phyloP scores from a whole-genome alignment of 64 coral and sea anemone species.

The Montipora capricornis region DNA sequence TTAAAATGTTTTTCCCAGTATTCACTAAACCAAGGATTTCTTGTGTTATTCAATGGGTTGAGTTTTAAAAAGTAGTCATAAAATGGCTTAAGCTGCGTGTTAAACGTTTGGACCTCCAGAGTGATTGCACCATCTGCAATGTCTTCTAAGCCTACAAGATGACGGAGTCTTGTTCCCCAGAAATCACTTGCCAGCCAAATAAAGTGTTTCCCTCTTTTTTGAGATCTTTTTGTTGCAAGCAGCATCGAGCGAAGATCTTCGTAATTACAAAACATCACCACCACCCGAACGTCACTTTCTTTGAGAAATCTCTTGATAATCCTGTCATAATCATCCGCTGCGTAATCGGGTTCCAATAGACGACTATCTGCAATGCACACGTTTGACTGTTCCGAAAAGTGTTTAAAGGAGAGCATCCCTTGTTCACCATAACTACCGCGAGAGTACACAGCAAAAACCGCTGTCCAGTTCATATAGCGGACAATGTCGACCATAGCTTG shows the following conservation, averaged over 20 bases:
- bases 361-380: conserved; percentile 69
- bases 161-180: conserved; percentile 78
- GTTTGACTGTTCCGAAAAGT: conserved; percentile 9
- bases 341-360: conserved; percentile 57
- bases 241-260: conserved; percentile 76
- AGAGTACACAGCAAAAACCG: conserved; percentile 87
- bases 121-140: conserved; percentile 80
- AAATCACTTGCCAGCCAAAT: conserved; percentile 93
- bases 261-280: conserved; percentile 85
- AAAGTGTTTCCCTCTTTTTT: conserved; percentile 14
- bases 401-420: conserved; percentile 71
- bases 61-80: conserved; percentile 76
- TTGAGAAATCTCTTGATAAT: conserved; percentile 49
- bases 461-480: conserved; percentile 80
- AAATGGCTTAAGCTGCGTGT: conserved; percentile 50
- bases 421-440: conserved; percentile 91
- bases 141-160: conserved; percentile 68
- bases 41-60: conserved; percentile 56
- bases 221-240: conserved; percentile 61
- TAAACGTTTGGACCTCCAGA: conserved; percentile 66
- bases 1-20: conserved; percentile 82
- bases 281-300: conserved; percentile 63
- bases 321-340: conserved; percentile 53
- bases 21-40: conserved; percentile 94
- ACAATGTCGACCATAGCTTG: conserved; percentile 86